Evolutionary conservation across 2,888 invertebrate species (phyloP), one percentile per base, ranked within the genome.

Genomic region (Caenorhabditis becei): DNA sequence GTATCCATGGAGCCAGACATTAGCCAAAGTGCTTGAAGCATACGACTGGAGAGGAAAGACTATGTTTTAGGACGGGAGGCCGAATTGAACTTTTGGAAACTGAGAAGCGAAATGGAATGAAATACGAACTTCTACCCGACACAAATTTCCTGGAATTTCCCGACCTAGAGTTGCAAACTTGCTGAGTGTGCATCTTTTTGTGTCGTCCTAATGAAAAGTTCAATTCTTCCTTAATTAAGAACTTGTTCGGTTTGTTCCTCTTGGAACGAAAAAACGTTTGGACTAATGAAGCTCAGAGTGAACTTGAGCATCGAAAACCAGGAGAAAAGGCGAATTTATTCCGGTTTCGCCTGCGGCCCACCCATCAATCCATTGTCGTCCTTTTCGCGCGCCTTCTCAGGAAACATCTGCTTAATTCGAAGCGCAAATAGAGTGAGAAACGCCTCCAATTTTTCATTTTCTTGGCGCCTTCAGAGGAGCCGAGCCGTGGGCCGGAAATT

Each of bases 331-430:
- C 26, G 28, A 53, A 53, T 23, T 20, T 20, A 20, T 20, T 20
- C 20, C 20, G 49, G 5, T 20, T 14, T 20, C 18, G 18, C 41
- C 20, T n/a, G 14, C n/a, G 65, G 41, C 49, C 65, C 35, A 20
- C 65, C 63, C 49, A 63, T 51, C 23, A 18, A 65, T 65, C 65
- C 53, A 53, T 23, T 24, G 28, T 5, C 53, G n/a, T 35, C 23
- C n/a, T 51, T 47, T 35, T 1, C 37, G 23, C 37, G n/a, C n/a
- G 44, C 37, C 20, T 24, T 51, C 51, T 71, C 61, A 41, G 54
- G 28, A 62, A 71, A 71, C 71, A 62, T 71, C 71, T 71, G 71
- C 71, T 63, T 62, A 62, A 63, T 44, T 71, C 54, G n/a, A 53
- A 47, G 26, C 49, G 2, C 32, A 23, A 58, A 53, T 37, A 24